phyloP scores from a whole-genome alignment of 2,888 invertebrate genomes.

The Sphecodes monilicornis region DNA sequence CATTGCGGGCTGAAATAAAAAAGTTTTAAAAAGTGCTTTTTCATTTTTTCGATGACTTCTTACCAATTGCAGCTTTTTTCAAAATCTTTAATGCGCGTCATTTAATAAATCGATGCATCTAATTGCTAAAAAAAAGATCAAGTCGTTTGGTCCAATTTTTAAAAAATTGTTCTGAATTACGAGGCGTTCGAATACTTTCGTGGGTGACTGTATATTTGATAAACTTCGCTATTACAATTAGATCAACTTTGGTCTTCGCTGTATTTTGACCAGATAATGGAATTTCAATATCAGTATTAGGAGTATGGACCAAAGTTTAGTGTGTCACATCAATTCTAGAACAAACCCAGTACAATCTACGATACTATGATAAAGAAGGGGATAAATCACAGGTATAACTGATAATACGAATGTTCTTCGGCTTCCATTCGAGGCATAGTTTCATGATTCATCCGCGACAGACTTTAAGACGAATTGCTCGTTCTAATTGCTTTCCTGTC shows the following conservation, averaged over 20 bases:
- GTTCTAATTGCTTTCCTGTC: constrained; percentile 60
- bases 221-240: neutral
- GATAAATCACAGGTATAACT: constrained; percentile 15
- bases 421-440: neutral
- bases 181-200: no score
- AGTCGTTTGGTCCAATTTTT: no score
- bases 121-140: no score
- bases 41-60: no score
- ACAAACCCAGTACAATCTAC: neutral
- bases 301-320: neutral
- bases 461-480: constrained; percentile 52
- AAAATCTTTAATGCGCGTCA: no score
- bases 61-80: no score
- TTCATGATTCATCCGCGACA: constrained; percentile 24
- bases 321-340: neutral
- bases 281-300: neutral
- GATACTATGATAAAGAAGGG: neutral
- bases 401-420: neutral
- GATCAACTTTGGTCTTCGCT: neutral
- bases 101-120: no score
- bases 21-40: no score
- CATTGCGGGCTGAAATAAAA: no score
- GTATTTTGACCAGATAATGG: neutral
- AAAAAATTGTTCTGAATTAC: no score
- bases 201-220: no score